phyloP scores from a whole-genome alignment of 2,113 vertebrate genomes.

The Morone chrysops region DNA sequence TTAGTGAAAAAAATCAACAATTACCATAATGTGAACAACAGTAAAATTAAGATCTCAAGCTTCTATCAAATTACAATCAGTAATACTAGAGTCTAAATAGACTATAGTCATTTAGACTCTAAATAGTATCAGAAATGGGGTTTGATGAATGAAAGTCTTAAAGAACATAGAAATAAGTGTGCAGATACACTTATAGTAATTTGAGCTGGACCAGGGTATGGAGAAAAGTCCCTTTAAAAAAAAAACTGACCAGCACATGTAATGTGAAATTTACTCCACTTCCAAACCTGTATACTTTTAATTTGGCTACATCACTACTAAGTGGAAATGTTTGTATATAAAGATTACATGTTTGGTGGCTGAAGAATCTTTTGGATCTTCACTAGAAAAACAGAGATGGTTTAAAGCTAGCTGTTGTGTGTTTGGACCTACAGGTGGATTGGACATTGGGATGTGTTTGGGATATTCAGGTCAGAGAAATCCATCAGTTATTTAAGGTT shows the following conservation, averaged over 20 bases:
- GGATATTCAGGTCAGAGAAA: slow-evolving; percentile 39
- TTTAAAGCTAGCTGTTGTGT: neutral
- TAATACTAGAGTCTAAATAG: too few species aligned
- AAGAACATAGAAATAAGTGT: too few species aligned
- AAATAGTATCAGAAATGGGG: neutral
- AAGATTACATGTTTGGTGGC: neutral
- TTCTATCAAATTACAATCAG: too few species aligned
- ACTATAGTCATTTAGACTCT: too few species aligned
- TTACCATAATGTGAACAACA: too few species aligned
- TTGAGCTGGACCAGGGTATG: neutral
- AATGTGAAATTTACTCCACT: neutral
- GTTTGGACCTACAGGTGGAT: slow-evolving; percentile 9
- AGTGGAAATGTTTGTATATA: neutral
- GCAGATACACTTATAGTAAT: neutral
- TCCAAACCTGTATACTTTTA: neutral
- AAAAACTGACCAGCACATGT: neutral
- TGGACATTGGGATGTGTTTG: neutral
- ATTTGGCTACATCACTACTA: neutral
- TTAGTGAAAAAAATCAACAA: too few species aligned
- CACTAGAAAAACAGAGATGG: neutral
- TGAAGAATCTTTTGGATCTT: neutral
- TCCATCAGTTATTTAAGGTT: slow-evolving; percentile 27
- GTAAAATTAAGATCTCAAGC: too few species aligned
- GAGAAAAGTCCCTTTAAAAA: neutral
- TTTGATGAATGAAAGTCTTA: neutral